These are phyloP conservation scores for Aleiodes sp. DNA, from an alignment of 1,140 invertebrate species.

Conservation along the genomic window DNA sequence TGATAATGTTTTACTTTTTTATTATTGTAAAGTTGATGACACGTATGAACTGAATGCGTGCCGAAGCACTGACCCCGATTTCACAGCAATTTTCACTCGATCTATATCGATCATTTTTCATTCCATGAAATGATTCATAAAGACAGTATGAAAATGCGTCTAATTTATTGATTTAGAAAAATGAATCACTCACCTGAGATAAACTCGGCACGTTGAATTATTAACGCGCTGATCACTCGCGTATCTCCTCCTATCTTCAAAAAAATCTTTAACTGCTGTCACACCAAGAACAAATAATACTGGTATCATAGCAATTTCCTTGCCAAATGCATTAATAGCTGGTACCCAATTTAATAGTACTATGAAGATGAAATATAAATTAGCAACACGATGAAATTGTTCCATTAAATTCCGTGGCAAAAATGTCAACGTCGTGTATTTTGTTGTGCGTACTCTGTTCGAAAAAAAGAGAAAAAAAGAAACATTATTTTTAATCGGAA, in stretches of 20 bases:
- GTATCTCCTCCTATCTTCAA: constrained; percentile 91
- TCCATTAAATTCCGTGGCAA: constrained; percentile 96
- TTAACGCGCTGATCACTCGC: constrained; percentile 94
- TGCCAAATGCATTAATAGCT: constrained; percentile 93
- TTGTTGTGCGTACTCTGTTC: constrained; percentile 88
- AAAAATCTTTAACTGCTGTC: constrained; percentile 97
- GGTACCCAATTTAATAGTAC: constrained; percentile 96
- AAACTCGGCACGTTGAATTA: constrained; percentile 90
- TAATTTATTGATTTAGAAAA: too few species aligned
- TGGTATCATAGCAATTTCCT: constrained; percentile 95
- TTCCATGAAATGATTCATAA: too few species aligned
- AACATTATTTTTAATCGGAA: neutral
- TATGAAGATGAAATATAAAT: constrained; percentile 98
- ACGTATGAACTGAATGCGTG: constrained; percentile 32
- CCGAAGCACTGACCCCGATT: constrained; percentile 50
- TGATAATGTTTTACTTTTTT: neutral
- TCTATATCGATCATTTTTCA: too few species aligned
- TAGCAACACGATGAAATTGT: constrained; percentile 97
- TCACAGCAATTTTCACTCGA: too few species aligned
- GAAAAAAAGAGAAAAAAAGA: constrained; percentile 23
- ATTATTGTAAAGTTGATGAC: too few species aligned
- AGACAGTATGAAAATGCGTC: too few species aligned
- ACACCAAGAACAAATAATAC: constrained; percentile 94
- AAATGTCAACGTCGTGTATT: constrained; percentile 94
- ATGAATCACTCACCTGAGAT: constrained; percentile 81